Conservation (phyloP, 1,140 invertebrate species). For the Bemisia tabaci region DNA sequence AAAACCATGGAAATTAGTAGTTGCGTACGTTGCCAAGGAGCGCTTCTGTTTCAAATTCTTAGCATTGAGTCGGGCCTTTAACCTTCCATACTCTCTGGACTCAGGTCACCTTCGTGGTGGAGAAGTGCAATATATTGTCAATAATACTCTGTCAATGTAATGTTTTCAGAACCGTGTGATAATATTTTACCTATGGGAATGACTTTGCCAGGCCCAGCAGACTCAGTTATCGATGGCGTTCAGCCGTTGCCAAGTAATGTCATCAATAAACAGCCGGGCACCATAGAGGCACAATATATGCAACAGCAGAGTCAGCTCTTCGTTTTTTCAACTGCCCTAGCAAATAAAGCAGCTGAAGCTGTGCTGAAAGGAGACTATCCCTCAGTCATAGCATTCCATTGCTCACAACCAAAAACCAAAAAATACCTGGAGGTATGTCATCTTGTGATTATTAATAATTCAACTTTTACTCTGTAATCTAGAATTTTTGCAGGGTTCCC, state of each 20-base stretch:
- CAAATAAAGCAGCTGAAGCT: conserved; percentile 87
- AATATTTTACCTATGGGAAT: neutral
- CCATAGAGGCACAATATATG: conserved; percentile 68
- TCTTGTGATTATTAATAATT: too few species aligned
- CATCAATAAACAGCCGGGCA: conserved; percentile 62
- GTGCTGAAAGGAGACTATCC: conserved; percentile 77
- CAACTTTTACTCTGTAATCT: too few species aligned
- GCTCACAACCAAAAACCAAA: conserved; percentile 86
- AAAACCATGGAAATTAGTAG: too few species aligned
- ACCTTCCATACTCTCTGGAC: too few species aligned
- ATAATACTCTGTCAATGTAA: too few species aligned
- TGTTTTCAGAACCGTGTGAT: neutral
- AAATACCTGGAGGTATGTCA: conserved; percentile 74
- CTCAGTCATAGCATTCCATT: conserved; percentile 89
- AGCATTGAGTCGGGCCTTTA: too few species aligned
- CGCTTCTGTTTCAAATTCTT: too few species aligned
- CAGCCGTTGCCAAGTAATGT: conserved; percentile 41
- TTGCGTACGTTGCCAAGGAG: too few species aligned
- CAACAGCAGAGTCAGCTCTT: conserved; percentile 97
- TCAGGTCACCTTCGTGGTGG: too few species aligned
- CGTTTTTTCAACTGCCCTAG: conserved; percentile 87
- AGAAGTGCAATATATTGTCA: too few species aligned
- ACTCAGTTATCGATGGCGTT: neutral
- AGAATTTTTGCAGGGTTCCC: too few species aligned
- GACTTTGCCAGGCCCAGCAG: neutral